Percentiles rank a stretch among this genome's conserved stretches.
Evolutionary conservation across 1,140 invertebrate genomes (phyloP).

Genomic region (Drosophila arawakana): DNA sequence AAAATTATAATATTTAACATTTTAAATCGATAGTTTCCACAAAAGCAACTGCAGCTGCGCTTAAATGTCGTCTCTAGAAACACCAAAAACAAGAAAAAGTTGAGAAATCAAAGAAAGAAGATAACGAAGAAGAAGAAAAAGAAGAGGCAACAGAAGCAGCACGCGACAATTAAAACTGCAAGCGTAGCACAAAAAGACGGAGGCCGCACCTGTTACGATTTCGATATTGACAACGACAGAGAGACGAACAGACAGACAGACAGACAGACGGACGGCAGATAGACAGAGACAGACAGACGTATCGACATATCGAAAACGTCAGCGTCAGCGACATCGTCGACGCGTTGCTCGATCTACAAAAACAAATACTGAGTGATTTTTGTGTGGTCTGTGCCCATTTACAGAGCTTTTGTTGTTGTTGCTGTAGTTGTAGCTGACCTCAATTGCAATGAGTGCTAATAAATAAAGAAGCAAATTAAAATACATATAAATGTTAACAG

Average conservation of each 20-base stretch:
- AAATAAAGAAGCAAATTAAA: slow-evolving; percentile 36
- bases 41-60: not conserved
- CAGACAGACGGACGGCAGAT: slow-evolving; percentile 21
- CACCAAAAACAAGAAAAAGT: not conserved
- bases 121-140: not conserved
- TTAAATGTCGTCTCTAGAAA: not conserved
- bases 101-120: not conserved
- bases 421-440: slow-evolving; percentile 51
- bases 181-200: slow-evolving; percentile 10
- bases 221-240: slow-evolving; percentile 25
- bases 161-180: slow-evolving; percentile 46
- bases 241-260: not conserved
- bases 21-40: too few relatives aligned
- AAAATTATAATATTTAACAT: too few relatives aligned
- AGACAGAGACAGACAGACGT: slow-evolving; percentile 8
- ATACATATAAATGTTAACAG: slow-evolving; percentile 21
- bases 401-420: slow-evolving; percentile 25
- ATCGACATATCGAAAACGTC: slow-evolving; percentile 34
- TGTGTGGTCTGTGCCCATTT: slow-evolving; percentile 46
- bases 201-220: slow-evolving; percentile 42
- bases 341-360: slow-evolving; percentile 53
- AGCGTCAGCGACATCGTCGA: slow-evolving; percentile 25
- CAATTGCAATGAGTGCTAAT: slow-evolving; percentile 59
- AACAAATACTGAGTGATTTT: slow-evolving; percentile 31
- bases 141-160: slow-evolving; percentile 20